Percentiles rank a stretch among this genome's conserved stretches.
Conservation (phyloP, 2,113 vertebrate species). For the Grus americana region DNA sequence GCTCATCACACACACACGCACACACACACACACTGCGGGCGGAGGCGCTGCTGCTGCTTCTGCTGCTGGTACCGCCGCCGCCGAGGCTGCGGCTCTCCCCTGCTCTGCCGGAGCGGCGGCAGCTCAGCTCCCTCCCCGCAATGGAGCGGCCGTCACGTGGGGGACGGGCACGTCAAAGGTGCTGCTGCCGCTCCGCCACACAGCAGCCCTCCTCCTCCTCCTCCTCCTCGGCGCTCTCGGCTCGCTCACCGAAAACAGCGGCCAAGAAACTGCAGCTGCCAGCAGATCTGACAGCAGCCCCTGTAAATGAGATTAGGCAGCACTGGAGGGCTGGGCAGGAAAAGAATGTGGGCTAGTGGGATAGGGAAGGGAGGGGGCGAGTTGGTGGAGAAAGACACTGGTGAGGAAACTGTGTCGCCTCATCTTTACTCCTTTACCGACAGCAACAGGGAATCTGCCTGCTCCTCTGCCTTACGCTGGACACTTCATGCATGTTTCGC, state of each 20-base stretch:
- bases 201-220: neutral
- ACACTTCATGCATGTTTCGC: neutral
- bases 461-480: neutral
- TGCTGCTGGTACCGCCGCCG: neutral
- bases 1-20: slow-evolving; percentile 62
- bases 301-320: slow-evolving; percentile 31
- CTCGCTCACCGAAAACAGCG: neutral
- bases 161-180: slow-evolving; percentile 68
- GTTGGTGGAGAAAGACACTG: neutral
- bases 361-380: neutral
- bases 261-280: slow-evolving; percentile 19
- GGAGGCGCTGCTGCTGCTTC: neutral
- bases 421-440: neutral
- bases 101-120: slow-evolving; percentile 52
- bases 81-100: slow-evolving; percentile 38
- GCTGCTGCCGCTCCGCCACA: slow-evolving; percentile 26
- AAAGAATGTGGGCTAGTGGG: slow-evolving; percentile 36
- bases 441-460: neutral
- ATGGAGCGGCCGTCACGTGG: slow-evolving; percentile 70
- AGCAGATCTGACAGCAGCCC: neutral
- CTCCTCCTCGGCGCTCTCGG: neutral
- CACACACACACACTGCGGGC: slow-evolving; percentile 50
- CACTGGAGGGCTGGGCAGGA: slow-evolving; percentile 12
- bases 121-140: slow-evolving; percentile 53
- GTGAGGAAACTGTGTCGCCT: neutral